Evolutionary conservation across 2,888 invertebrate genomes (phyloP), one percentile per base, ranked within the genome.

Genomic region (Drosophila rubida): DNA sequence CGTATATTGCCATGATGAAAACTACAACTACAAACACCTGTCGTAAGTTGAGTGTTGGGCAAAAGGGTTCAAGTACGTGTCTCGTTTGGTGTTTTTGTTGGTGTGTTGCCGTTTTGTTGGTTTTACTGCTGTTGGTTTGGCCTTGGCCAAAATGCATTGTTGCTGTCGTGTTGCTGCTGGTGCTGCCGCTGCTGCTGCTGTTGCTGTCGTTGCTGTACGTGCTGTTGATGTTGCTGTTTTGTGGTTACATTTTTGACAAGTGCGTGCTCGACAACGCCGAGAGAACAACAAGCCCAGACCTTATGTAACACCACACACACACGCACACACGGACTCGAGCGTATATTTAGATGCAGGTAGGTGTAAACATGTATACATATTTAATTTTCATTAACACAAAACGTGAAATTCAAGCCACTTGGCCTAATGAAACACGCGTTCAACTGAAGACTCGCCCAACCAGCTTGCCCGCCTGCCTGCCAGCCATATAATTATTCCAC

Each of bases 51-150:
- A 83, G 81, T 80, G 75, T 79, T 81, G 71, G 75, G 66, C 64
- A 68, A 78, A 81, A 81, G 69, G 84, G 82, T 84, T 84, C 76
- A 84, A 80, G 78, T 84, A 84, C 84, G 82, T 78, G 78, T 83
- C 78, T 80, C 66, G 68, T 58, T 66, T 73, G 69, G 48, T 75
- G 44, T 22, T 73, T 54, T 64, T 73, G 69, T 50, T 75, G 44
- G 13, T 73, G 55, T 46, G n/a, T 58, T 66, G 44, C 13, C 60
- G 62, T 37, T 70, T 58, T 61, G 50, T 2, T 60, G 42, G 30
- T 69, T 63, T 22, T 59, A 41, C 13, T 69, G 64, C 32, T 64
- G 70, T 61, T 67, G 45, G 61, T 62, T 63, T 76, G 75, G 69
- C 75, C 75, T 76, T 76, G 75, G 75, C 69, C 72, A 76, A 69